A percentile compares a stretch with the other conserved stretches of the same genome.
These are phyloP conservation scores for Smutsia gigantea DNA, from an alignment of 2,797 vertebrate genomes.

Conservation along the genomic window DNA sequence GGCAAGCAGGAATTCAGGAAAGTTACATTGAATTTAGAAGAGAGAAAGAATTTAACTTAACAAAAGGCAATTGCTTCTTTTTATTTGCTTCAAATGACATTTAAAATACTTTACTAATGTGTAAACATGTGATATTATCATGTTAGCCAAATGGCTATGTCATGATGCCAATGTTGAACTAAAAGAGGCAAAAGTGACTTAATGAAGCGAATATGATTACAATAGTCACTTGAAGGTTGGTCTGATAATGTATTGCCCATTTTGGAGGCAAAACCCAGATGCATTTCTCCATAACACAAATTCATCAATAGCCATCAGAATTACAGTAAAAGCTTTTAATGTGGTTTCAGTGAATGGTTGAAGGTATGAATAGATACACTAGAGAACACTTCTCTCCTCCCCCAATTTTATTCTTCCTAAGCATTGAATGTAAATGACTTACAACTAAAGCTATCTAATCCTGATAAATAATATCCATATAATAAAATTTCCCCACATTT, in stretches of 20 bases:
- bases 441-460: background rate
- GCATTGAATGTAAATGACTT: background rate
- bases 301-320: background rate
- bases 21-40: background rate
- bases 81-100: background rate
- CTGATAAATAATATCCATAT: background rate
- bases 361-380: background rate
- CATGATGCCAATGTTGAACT: background rate
- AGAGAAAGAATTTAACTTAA: background rate
- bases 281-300: background rate
- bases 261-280: background rate
- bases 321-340: background rate
- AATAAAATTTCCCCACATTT: background rate
- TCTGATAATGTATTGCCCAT: background rate
- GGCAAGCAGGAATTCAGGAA: background rate
- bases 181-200: constrained; percentile 1
- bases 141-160: background rate
- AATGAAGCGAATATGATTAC: background rate
- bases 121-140: background rate
- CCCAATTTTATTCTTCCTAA: background rate
- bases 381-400: background rate
- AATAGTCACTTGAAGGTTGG: background rate
- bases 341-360: background rate
- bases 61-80: background rate
- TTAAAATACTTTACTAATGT: background rate